Evolutionary conservation across 2,797 vertebrate genomes (phyloP), one percentile per base, ranked within the genome.

Genomic region (Muscicapa striata): DNA sequence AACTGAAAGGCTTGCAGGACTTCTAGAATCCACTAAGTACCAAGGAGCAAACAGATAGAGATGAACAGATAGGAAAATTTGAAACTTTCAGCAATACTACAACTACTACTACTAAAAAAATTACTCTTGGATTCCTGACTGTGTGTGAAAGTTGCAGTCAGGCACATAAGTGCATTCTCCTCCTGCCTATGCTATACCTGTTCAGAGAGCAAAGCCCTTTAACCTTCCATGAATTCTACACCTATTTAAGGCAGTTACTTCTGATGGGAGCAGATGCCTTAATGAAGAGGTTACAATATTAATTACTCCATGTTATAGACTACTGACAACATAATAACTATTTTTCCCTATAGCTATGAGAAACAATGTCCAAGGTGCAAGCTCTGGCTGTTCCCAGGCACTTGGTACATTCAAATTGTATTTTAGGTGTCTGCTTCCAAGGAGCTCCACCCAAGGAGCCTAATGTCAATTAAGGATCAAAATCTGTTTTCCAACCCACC

Each of bases 131-230:
- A 89, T 62, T 87, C 43, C 48, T 57, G 15, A 51, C 61, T 54
- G 19, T 38, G 72, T 11, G 36, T 14, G 5, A 59, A 77, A 83
- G 57, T 17, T 51, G 69, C 20, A 68, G 45, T 19, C 52, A 57
- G 23, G 82, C 41, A 81, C 0, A 0, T 2, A n/a, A 41, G 24
- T 4, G 1, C 7, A 0, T 62, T 83, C 43, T 83, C 21, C 38
- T 76, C 64, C 72, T 17, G 11, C 41, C 81, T 61, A 67, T 0
- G 0, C 43, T 77, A 70, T 40, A 84, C 38, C 54, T 83, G 78
- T 34, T 93, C 58, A 68, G 66, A 68, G 26, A 59, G 51, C 23
- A 80, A 32, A 93, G 26, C 27, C 58, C 19, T 72, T 85, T 29
- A 76, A 80, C 57, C 76, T 87, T 55, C 68, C 58, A 26, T 12